Evolutionary conservation across 23 tunicate species (phyloP).

Genomic region (Clavelina lepadiformis): DNA sequence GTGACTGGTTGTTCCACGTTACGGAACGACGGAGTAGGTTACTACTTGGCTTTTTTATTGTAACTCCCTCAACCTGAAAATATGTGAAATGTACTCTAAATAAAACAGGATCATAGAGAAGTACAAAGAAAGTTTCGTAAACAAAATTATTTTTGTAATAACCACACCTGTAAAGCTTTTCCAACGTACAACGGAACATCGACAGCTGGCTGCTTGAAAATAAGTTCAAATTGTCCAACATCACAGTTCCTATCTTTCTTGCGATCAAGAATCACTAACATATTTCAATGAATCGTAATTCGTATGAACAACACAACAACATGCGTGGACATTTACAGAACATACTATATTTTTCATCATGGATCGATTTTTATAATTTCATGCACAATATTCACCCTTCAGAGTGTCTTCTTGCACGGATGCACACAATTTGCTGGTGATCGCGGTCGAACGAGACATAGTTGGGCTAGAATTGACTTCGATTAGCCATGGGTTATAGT

Average conservation of each 20-base stretch:
- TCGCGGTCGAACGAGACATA: slow-evolving; percentile 82
- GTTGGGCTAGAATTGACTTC: slow-evolving; percentile 97
- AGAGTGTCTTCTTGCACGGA: slow-evolving; percentile 85
- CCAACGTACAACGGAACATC: slow-evolving; percentile 92
- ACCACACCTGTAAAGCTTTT: slow-evolving; percentile 77
- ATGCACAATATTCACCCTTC: slow-evolving; percentile 56
- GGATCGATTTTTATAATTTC: background rate
- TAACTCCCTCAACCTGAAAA: slow-evolving; percentile 19
- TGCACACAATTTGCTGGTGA: slow-evolving; percentile 69
- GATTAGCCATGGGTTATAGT: slow-evolving; percentile 87
- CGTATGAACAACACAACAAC: background rate
- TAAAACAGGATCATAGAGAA: background rate
- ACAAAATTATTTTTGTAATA: too few species aligned
- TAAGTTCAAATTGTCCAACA: slow-evolving; percentile 65
- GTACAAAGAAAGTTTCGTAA: background rate
- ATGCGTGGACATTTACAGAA: background rate
- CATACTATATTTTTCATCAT: too few species aligned
- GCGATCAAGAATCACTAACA: slow-evolving; percentile 87
- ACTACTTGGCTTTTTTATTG: slow-evolving; percentile 29
- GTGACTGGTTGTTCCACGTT: too few species aligned
- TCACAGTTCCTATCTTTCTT: slow-evolving; percentile 79
- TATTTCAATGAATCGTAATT: background rate
- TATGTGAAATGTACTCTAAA: background rate
- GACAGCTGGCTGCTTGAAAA: slow-evolving; percentile 75
- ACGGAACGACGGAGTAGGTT: too few species aligned